A percentile compares a stretch with the other conserved stretches of the same genome.
Conservation (phyloP, 2,888 invertebrate species). For the Cryptus armator region DNA sequence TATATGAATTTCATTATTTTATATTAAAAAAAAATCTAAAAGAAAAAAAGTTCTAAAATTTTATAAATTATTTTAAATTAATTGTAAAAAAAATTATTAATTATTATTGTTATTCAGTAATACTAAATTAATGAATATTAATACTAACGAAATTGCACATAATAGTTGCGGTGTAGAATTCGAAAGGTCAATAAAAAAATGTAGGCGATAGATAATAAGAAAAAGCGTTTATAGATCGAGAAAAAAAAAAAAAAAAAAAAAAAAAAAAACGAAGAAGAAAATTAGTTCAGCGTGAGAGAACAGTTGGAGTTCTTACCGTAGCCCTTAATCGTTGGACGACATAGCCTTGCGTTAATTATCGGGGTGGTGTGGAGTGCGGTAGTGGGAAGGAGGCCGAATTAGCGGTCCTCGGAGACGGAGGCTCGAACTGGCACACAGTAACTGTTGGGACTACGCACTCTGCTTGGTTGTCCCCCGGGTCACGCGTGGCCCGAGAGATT, state of each 20-base stretch:
- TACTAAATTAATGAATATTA: no score
- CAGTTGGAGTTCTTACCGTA: constrained; percentile 81
- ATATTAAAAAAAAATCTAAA: no score
- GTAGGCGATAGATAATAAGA: constrained; percentile 65
- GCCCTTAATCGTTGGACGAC: constrained; percentile 79
- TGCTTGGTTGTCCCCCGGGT: constrained; percentile 77
- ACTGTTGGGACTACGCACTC: constrained; percentile 85
- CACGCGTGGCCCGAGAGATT: constrained; percentile 71
- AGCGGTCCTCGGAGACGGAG: constrained; percentile 85
- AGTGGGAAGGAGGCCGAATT: constrained; percentile 84
- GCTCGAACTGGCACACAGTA: constrained; percentile 85
- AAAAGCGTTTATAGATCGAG: constrained; percentile 62
- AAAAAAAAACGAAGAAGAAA: constrained; percentile 68
- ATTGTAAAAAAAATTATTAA: no score
- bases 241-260: constrained; percentile 72
- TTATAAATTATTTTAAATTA: no score
- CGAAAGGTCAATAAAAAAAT: constrained; percentile 7
- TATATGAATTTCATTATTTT: no score
- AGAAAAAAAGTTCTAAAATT: no score
- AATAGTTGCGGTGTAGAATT: no score
- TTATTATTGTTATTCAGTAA: no score
- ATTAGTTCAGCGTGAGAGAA: constrained; percentile 70
- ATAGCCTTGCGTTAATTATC: constrained; percentile 83
- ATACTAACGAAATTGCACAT: no score
- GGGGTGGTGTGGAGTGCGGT: constrained; percentile 84